Percentiles rank a stretch among this genome's conserved stretches.
Conservation (phyloP, 2,888 invertebrate species). For the Tanytarsus gracilentus region DNA sequence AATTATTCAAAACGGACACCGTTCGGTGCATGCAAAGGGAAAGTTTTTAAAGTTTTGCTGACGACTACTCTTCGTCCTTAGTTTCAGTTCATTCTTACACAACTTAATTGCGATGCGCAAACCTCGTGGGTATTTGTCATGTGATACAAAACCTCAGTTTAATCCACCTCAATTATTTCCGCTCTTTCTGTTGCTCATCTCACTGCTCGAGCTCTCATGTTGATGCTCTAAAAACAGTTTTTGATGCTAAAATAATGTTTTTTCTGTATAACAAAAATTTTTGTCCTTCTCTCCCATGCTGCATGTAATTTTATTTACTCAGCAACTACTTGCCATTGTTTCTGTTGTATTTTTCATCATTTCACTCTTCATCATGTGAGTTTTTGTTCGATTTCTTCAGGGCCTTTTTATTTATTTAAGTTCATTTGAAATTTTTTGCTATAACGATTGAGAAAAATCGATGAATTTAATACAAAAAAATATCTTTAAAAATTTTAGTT, state of each 20-base stretch:
- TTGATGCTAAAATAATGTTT: neutral
- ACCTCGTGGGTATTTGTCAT: neutral
- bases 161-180: constrained; percentile 1
- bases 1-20: too few relatives aligned
- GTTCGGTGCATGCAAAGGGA: too few relatives aligned
- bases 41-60: too few relatives aligned
- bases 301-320: neutral
- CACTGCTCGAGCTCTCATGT: too few relatives aligned
- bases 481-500: neutral
- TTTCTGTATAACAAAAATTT: neutral
- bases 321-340: neutral
- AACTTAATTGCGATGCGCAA: neutral
- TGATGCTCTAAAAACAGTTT: neutral
- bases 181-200: neutral
- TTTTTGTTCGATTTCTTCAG: too few relatives aligned
- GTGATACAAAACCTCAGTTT: neutral
- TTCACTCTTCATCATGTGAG: neutral
- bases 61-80: too few relatives aligned
- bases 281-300: too few relatives aligned
- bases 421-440: too few relatives aligned
- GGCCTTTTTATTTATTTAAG: too few relatives aligned
- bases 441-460: too few relatives aligned
- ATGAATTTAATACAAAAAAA: too few relatives aligned
- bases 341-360: neutral
- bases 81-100: too few relatives aligned